Evolutionary conservation across 2,113 vertebrate genomes (phyloP), one percentile per base, ranked within the genome.

Genomic region (Catharus bicknelli): DNA sequence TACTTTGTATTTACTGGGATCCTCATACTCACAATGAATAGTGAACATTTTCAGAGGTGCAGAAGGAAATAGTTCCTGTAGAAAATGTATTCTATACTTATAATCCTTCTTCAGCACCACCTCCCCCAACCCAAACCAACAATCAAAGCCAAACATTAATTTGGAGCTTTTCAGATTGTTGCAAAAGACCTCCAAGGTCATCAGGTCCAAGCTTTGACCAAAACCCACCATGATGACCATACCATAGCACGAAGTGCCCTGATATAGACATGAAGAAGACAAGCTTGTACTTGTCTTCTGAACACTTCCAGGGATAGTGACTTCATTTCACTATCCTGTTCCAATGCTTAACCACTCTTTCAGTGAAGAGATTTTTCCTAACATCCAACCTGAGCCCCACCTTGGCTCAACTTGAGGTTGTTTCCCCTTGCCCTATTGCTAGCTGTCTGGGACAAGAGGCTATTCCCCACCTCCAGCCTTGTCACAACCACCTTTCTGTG

Each of bases 221-320:
- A 58, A 66, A 36, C 8, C 12, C 32, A 43, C 25, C 5, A 4
- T 22, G 43, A 17, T 0, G 0, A 36, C 26, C 22, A 11, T 13
- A 43, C 12, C 10, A 10, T 11, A 11, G 10, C 15, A 51, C 0
- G 0, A 64, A 38, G 11, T 19, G 50, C 4, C 36, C 30, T 16
- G 26, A 27, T 51, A 51, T 6, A 27, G 50, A 29, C 50, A 27
- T 29, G 16, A 29, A 51, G 26, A 51, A 51, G 50, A 51, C 50
- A 51, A 51, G 26, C 10, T 36, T 34, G 11, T 17, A 21, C 13
- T 47, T 26, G 16, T 42, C 53, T 50, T 36, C 14, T 72, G 16
- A 66, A 43, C 32, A 16, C 10, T 51, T 73, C 15, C 32, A 43
- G 26, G 11, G 26, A 36, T 36, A 22, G 11, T 43, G 21, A 22